Evolutionary conservation across 1,140 invertebrate genomes (phyloP), one percentile per base, ranked within the genome.

Genomic region (Vollenhovia emeryi): DNA sequence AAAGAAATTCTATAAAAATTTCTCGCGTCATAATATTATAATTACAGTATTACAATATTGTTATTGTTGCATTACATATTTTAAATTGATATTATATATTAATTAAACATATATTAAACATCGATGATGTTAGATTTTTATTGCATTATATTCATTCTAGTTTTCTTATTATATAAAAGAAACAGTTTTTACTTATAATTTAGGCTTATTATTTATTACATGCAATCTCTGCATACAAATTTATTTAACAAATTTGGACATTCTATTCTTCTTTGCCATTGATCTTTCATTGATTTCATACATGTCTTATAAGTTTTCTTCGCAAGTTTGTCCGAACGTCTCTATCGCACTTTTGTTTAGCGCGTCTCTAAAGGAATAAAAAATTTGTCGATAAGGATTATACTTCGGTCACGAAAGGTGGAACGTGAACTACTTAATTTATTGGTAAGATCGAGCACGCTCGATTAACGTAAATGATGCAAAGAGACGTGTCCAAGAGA

Each of bases 401-500:
- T 55, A 73, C 57, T 57, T 33, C 1, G 1, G 6, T 15, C 8
- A 21, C 11, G 5, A 55, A 33, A 55, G n/a, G 3, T 21, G 21
- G n/a, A 33, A 50, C 15, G 9, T 18, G 27, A 71, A 55, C 55
- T 3, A 55, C 15, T 15, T 69, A 15, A 68, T 79, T 79, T 68
- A 21, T 21, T 13, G 27, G 6, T 52, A 52, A 79, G 8, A 7
- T 13, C 45, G 9, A 60, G 0, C 60, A 8, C n/a, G n/a, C 24
- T 43, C 59, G 75, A 87, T 90, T 89, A 87, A 89, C 64, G 13
- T n/a, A 60, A 84, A 82, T 89, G 88, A 89, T 89, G 88, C 71
- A 90, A 90, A 85, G 43, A 1, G 57, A 13, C 24, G n/a, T 43
- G 3, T 62, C 30, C 75, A 36, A 45, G 75, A 74, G 89, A 90